These are phyloP conservation scores for Arrhamphus sclerolepis DNA, from an alignment of 2,797 vertebrate species.

Conservation along the genomic window DNA sequence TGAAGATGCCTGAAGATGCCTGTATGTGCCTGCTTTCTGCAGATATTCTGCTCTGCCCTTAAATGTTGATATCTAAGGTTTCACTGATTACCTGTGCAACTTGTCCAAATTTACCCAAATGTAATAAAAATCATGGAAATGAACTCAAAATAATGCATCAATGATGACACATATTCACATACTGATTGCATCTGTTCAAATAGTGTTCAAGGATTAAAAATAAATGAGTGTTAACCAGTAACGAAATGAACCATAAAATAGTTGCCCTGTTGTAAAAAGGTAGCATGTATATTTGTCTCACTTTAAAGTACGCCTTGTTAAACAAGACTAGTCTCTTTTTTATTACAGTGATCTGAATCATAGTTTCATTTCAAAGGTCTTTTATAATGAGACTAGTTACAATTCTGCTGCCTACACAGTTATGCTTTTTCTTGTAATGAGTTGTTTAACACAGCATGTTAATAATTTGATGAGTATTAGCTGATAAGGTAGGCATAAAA, in stretches of 20 bases:
- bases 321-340: background rate
- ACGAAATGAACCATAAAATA: background rate
- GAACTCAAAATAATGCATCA: too few species aligned
- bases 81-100: background rate
- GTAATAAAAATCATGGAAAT: background rate
- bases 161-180: too few species aligned
- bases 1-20: background rate
- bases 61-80: background rate
- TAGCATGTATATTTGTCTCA: background rate
- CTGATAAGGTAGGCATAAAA: too few species aligned
- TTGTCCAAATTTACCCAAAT: slow-evolving; percentile 1
- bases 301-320: background rate
- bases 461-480: too few species aligned
- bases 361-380: background rate
- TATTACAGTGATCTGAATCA: background rate
- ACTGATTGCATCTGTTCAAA: too few species aligned
- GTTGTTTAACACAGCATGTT: too few species aligned
- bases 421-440: background rate
- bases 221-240: too few species aligned
- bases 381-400: background rate
- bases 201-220: too few species aligned
- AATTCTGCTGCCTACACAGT: background rate
- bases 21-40: background rate
- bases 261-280: background rate
- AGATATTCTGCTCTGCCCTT: background rate